Evolutionary conservation across 2,113 vertebrate species (phyloP).

Genomic region (Tupaia tana): DNA sequence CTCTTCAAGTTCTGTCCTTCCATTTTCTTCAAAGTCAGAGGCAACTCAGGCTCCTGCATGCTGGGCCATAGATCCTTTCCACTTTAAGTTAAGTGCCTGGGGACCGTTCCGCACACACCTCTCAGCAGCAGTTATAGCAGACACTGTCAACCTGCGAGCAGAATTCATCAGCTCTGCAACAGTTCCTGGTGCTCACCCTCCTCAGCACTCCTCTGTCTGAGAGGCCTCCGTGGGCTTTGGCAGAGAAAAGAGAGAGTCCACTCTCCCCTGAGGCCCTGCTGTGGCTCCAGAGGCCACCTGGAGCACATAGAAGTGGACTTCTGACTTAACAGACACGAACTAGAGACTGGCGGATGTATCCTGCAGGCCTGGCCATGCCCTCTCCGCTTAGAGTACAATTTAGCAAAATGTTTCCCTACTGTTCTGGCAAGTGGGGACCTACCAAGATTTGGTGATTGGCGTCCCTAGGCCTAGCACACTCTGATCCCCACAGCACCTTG

Average conservation of each 20-base stretch:
- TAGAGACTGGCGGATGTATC: rapidly evolving
- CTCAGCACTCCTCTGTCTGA: rapidly evolving
- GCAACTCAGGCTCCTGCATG: background rate
- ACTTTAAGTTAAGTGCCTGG: slow-evolving; percentile 31
- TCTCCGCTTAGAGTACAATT: slow-evolving; percentile 13
- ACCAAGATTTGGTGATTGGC: slow-evolving; percentile 59
- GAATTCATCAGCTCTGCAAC: background rate
- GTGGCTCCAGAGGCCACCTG: background rate
- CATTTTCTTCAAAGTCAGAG: background rate
- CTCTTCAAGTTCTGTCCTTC: background rate
- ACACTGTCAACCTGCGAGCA: background rate
- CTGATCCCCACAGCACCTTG: slow-evolving; percentile 4
- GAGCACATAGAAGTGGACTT: slow-evolving; percentile 32
- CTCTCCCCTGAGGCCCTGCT: background rate
- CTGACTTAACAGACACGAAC: background rate
- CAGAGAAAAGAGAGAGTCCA: background rate
- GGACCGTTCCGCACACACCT: slow-evolving; percentile 10
- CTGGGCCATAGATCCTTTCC: background rate
- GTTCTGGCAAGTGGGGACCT: slow-evolving; percentile 43
- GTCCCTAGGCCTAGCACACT: background rate
- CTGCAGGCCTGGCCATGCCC: rapidly evolving
- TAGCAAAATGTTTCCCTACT: background rate
- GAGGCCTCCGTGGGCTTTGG: background rate
- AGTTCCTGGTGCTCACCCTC: background rate
- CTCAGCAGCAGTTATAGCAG: background rate